phyloP scores from a whole-genome alignment of 1,140 invertebrate genomes.

The Penaeus indicus region DNA sequence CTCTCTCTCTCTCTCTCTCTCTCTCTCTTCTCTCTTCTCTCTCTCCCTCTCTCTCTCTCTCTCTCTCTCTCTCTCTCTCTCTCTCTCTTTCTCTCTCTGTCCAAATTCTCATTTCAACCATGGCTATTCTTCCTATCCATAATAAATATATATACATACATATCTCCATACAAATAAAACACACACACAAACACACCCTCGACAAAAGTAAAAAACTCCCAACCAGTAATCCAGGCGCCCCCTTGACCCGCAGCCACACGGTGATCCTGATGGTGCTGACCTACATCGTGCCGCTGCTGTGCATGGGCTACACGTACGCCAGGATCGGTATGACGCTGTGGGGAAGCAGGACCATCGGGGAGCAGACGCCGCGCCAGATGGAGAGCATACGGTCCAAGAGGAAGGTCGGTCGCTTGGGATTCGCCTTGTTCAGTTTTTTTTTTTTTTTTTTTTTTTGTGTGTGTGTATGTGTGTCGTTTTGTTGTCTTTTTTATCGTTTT shows the following conservation, averaged over 20 bases:
- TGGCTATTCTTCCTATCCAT: too few species aligned
- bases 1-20: too few species aligned
- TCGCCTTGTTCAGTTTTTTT: not conserved
- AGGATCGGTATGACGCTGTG: conserved; percentile 89
- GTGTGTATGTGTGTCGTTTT: not conserved
- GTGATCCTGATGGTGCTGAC: conserved; percentile 90
- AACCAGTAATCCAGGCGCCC: too few species aligned
- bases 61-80: too few species aligned
- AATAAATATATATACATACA: too few species aligned
- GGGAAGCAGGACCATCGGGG: conserved; percentile 91
- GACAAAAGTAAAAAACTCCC: too few species aligned
- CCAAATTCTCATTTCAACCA: too few species aligned
- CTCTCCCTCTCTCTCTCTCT: too few species aligned
- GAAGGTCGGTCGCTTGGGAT: conserved; percentile 76
- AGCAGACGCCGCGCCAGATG: conserved; percentile 85
- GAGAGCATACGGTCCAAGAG: conserved; percentile 89
- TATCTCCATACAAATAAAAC: too few species aligned
- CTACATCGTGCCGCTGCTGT: conserved; percentile 92
- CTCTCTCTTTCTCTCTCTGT: too few species aligned
- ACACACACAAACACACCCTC: too few species aligned
- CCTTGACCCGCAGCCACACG: conserved; percentile 82
- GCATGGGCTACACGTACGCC: conserved; percentile 92
- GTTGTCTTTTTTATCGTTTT: not conserved
- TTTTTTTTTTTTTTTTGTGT: not conserved
- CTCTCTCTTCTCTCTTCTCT: too few species aligned